phyloP scores from a whole-genome alignment of 2,113 vertebrate genomes.

The Helogale parvula region DNA sequence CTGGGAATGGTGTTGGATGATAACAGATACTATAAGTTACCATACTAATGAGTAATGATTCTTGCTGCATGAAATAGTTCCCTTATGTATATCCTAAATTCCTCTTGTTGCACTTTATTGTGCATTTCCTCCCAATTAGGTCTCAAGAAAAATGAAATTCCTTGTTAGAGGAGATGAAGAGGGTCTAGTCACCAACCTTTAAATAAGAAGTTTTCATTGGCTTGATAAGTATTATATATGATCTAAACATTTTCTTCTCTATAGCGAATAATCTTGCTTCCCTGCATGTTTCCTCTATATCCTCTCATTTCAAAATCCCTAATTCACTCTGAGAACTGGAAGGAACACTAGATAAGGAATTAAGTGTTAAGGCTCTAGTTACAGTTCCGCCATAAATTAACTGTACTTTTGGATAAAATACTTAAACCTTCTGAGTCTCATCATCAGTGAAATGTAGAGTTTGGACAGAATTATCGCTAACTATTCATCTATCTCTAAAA shows the following conservation, averaged over 20 bases:
- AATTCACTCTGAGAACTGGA: neutral
- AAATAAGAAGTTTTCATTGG: neutral
- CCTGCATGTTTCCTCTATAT: neutral
- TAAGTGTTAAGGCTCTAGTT: neutral
- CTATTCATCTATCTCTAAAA: neutral
- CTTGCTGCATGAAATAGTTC: neutral
- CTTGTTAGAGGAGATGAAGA: neutral
- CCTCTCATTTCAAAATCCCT: neutral
- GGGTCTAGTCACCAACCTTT: neutral
- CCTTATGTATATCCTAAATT: neutral
- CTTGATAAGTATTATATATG: neutral
- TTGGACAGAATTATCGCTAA: neutral
- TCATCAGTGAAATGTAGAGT: neutral
- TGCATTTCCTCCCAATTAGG: neutral
- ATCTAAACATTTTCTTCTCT: neutral
- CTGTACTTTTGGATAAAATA: neutral
- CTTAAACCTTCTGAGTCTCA: neutral
- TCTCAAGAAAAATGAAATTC: neutral
- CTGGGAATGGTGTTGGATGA: neutral
- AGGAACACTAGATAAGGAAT: neutral
- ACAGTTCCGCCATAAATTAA: neutral
- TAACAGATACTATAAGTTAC: neutral
- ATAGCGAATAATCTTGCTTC: neutral
- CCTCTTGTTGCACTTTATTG: neutral
- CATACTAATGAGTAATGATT: neutral